Percentiles rank a stretch among this genome's conserved stretches.
Conservation (phyloP, 2,797 vertebrate species). For the Crenuchus spilurus region DNA sequence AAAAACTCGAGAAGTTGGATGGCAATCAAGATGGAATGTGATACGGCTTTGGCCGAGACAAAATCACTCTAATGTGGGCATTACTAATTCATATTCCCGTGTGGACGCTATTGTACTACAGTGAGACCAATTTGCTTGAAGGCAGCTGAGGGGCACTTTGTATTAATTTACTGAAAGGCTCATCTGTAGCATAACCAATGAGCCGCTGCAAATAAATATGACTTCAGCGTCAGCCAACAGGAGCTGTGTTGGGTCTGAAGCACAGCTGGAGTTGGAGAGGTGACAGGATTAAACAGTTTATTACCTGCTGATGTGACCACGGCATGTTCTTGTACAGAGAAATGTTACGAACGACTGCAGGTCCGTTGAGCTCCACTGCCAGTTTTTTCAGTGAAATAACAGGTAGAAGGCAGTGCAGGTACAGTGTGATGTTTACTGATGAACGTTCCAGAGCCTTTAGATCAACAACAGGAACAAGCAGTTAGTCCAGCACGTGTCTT, state of each 20-base stretch:
- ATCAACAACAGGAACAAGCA: slow-evolving; percentile 39
- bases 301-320: slow-evolving; percentile 89
- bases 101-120: slow-evolving; percentile 73
- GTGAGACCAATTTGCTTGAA: slow-evolving; percentile 83
- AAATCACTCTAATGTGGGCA: slow-evolving; percentile 73
- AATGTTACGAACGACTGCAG: slow-evolving; percentile 70
- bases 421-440: slow-evolving; percentile 65
- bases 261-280: neutral
- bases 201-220: slow-evolving; percentile 65
- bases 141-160: slow-evolving; percentile 69
- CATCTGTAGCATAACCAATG: slow-evolving; percentile 73
- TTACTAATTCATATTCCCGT: slow-evolving; percentile 78
- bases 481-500: neutral
- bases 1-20: slow-evolving; percentile 58
- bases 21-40: slow-evolving; percentile 47
- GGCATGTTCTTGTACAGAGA: slow-evolving; percentile 68
- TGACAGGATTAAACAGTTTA: neutral
- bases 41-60: slow-evolving; percentile 72
- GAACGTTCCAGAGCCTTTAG: slow-evolving; percentile 65
- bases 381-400: slow-evolving; percentile 83
- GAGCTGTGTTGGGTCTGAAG: neutral
- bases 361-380: slow-evolving; percentile 62
- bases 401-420: slow-evolving; percentile 80
- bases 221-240: slow-evolving; percentile 49
- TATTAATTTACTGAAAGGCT: slow-evolving; percentile 79